Evolutionary conservation across 2,888 invertebrate species (phyloP), one percentile per base, ranked within the genome.

Genomic region (Halictus quadricinctus): DNA sequence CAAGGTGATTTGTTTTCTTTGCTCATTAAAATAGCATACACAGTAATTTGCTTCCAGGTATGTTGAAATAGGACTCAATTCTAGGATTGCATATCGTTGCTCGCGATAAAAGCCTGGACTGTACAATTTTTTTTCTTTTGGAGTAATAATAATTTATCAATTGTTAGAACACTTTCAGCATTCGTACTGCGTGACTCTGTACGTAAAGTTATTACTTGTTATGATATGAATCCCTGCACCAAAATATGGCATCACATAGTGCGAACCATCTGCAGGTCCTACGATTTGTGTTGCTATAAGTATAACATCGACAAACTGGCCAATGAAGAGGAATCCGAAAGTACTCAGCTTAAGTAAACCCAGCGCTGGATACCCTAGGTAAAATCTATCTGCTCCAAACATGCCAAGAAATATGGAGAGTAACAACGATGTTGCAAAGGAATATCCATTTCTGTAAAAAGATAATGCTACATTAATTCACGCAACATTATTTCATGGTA

Each of bases 331-430:
- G 93, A 99, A 99, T 25, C 99, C 99, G 80, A 99, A 95, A 0
- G 99, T 99, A 93, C 99, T 98, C 87, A 99, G 96, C 95, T 99
- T 99, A 46, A 99, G 96, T 85, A 99, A 95, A 0, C 99, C 99
- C 89, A 99, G 96, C 1, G 98, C 99, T 78, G 98, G 99, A 94
- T 99, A 99, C 48, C 99, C 99, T n/a, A 99, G 95, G 94, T 99
- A 99, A 95, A 99, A 99, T 85, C 99, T 96, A 94, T 99, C 99
- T 43, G 98, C 96, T 29, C 99, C 99, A 95, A 99, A 98, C 98
- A 99, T 99, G 48, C 99, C 99, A 81, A 99, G 95, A 94, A 99
- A 99, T 76, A 99, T 97, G 0, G 99, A 99, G 7, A 99, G 95
- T 58, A 99, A 95, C 72, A 99, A 95, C 0, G 99, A 97, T 79